phyloP scores from a whole-genome alignment of 1,140 invertebrate genomes.

The Scaptomyza pallida region DNA sequence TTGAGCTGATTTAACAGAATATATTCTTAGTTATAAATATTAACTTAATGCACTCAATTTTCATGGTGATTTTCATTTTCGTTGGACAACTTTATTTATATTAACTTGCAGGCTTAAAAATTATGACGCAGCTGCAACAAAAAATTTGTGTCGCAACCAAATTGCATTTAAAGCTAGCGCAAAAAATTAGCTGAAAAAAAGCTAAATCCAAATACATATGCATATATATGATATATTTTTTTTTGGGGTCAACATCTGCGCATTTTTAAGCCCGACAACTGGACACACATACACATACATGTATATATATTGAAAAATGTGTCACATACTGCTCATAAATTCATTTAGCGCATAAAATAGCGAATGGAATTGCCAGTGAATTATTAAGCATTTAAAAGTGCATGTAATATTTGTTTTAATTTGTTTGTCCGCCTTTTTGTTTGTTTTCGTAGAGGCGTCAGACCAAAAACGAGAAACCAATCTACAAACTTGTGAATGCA shows the following conservation, averaged over 20 bases:
- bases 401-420: slow-evolving; percentile 46
- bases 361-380: slow-evolving; percentile 51
- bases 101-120: too few species aligned
- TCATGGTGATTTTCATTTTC: slow-evolving; percentile 22
- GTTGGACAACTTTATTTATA: slow-evolving; percentile 33
- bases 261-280: slow-evolving; percentile 4
- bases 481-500: slow-evolving; percentile 26
- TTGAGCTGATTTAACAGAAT: neutral
- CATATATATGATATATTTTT: neutral
- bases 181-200: slow-evolving; percentile 41
- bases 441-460: slow-evolving; percentile 27
- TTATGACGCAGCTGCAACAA: neutral
- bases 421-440: neutral
- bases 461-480: slow-evolving; percentile 44
- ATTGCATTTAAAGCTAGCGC: slow-evolving; percentile 31
- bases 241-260: slow-evolving; percentile 20
- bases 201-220: slow-evolving; percentile 29
- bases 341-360: slow-evolving; percentile 58
- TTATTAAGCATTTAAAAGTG: slow-evolving; percentile 66
- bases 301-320: slow-evolving; percentile 41
- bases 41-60: slow-evolving; percentile 38
- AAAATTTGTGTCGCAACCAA: slow-evolving; percentile 14
- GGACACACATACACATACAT: neutral
- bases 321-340: slow-evolving; percentile 68
- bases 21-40: slow-evolving; percentile 29